Base-by-base conservation (phyloP, 1,140 invertebrate genomes). In the Plectrocnemia conspersa region DNA sequence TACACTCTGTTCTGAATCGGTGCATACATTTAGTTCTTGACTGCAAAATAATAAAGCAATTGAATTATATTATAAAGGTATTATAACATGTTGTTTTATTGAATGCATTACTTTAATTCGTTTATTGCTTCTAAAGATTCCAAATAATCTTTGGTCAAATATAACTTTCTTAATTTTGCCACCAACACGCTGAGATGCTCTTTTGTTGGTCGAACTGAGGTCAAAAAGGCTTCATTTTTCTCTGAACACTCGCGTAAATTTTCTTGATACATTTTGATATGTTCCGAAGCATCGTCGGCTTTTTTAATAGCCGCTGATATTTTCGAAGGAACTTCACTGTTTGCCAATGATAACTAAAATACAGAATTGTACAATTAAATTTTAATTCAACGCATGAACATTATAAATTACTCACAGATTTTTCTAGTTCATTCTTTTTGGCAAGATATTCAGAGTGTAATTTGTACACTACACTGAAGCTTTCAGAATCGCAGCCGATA, bases 1-100 rank as follows among this genome's bases (percentile, higher is more conserved):
- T 1, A 76, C 71, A 44, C 70, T 53, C 54, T 73, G 71, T 48
- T 76, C 74, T 61, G 73, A 71, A 63, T 76, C 74, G 52, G 64
- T 71, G 22, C 66, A 70, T 41, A 67, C 65, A 63, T 71, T 71
- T 61, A 74, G 65, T 61, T 74, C 70, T 13, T 62, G 59, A 53
- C 72, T 75, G 61, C 38, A 68, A 63, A 54, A 5, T 45, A 40
- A 45, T 24, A 52, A 19, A n/a, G 21, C 15, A 18, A 52, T 16
- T 42, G 11, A 19, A 11, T 22, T 23, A 27, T 21, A 32, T 6
- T 13, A 46, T 33, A 50, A 40, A 40, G 21, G 25, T 13, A 27
- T 27, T 5, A 56, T 54, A 54, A 53, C n/a, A 5, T 40, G 16
- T 52, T 46, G 11, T 19, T 36, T 13, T 10, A 18, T 2, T 3